These are phyloP conservation scores for Sebastes umbrosus DNA, from an alignment of 2,797 vertebrate genomes.

Conservation along the genomic window DNA sequence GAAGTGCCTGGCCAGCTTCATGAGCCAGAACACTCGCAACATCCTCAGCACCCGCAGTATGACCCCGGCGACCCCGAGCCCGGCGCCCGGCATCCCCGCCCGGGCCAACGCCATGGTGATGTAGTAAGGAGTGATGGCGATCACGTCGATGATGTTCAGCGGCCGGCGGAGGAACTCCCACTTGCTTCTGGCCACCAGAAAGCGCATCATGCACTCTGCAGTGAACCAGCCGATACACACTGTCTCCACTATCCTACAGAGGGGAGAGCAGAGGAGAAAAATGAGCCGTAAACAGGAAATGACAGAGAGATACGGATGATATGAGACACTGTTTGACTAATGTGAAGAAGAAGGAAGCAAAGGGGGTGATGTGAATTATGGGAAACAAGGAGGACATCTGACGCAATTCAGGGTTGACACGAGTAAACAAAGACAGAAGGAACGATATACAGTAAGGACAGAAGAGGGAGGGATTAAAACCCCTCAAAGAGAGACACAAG, in stretches of 20 bases:
- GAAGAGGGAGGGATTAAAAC: not conserved
- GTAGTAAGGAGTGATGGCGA: conserved; percentile 98
- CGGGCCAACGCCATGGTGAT: conserved; percentile 93
- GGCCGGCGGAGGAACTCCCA: conserved; percentile 96
- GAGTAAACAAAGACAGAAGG: conserved; percentile 12
- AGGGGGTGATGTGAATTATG: conserved; percentile 11
- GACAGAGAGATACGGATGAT: conserved; percentile 43
- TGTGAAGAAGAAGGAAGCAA: conserved; percentile 14
- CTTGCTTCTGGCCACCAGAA: conserved; percentile 96
- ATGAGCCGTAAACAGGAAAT: conserved; percentile 66
- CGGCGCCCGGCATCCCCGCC: conserved; percentile 87
- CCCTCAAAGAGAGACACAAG: conserved; percentile 19
- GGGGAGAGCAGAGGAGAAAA: conserved; percentile 24
- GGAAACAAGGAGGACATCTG: conserved; percentile 5
- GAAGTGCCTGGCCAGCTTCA: conserved; percentile 98
- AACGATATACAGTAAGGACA: too few relatives aligned
- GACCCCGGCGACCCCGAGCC: conserved; percentile 95
- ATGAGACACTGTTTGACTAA: conserved; percentile 33
- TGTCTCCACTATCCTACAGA: conserved; percentile 95
- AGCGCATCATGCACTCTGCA: conserved; percentile 95
- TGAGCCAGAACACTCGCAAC: conserved; percentile 99
- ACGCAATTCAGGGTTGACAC: not conserved
- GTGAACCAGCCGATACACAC: conserved; percentile 99
- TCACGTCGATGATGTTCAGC: conserved; percentile 96
- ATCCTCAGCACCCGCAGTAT: conserved; percentile 95